Conservation (phyloP, 2,888 invertebrate genomes). For the Tupiocoris notatus region DNA sequence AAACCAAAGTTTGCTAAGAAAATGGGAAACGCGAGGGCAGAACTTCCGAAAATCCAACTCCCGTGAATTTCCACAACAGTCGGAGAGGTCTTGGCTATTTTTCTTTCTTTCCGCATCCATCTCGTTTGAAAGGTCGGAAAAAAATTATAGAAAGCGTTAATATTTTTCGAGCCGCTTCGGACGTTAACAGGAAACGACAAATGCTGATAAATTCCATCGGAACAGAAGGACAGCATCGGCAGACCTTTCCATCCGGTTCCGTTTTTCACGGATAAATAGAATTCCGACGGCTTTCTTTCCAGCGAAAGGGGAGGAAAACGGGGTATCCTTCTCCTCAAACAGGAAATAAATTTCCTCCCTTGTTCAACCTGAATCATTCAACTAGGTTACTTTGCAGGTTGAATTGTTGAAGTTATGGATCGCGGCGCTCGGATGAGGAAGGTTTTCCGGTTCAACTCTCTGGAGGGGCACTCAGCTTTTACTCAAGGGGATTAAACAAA, state of each 20-base stretch:
- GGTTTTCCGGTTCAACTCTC: conserved; percentile 9
- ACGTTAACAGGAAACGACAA: conserved; percentile 3
- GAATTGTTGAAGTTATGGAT: conserved; percentile 36
- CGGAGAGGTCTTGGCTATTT: no score
- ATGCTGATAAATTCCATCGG: conserved; percentile 18
- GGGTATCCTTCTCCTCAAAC: conserved; percentile 18
- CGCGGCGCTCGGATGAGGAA: not conserved
- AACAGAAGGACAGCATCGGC: not conserved
- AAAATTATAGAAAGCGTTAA: not conserved
- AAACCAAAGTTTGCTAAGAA: no score
- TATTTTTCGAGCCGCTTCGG: not conserved
- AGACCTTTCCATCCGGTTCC: not conserved
- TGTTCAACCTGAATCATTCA: conserved; percentile 28
- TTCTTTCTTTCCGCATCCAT: no score
- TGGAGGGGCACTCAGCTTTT: conserved; percentile 9
- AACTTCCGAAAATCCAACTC: no score
- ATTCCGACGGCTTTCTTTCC: not conserved
- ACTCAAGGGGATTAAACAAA: conserved; percentile 37
- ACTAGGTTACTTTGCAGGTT: conserved; percentile 32
- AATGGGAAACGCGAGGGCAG: no score
- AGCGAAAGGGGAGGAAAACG: not conserved
- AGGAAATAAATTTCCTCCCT: conserved; percentile 20
- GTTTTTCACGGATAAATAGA: conserved; percentile 10
- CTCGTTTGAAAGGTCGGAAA: not conserved
- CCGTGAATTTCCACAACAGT: no score